These are phyloP conservation scores for Numenius phaeopus DNA, from an alignment of 2,797 vertebrate genomes.

Conservation along the genomic window DNA sequence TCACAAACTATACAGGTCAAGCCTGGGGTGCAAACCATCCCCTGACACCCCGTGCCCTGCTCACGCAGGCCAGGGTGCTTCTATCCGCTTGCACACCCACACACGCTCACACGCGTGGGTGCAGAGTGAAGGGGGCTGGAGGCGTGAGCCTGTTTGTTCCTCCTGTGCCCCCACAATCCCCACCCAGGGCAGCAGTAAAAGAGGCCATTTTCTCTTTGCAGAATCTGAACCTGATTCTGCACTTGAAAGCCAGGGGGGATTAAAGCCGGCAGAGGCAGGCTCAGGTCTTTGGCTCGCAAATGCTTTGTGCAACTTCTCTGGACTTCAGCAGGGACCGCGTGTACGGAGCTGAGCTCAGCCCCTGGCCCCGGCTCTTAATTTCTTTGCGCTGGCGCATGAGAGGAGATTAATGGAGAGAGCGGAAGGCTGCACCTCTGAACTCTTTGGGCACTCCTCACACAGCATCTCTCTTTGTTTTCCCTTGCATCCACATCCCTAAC, in stretches of 20 bases:
- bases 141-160: background rate
- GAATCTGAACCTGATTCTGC: background rate
- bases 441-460: background rate
- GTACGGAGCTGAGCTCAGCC: background rate
- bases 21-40: background rate
- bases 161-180: background rate
- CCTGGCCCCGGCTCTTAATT: background rate
- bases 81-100: rapidly evolving
- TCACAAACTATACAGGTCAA: background rate
- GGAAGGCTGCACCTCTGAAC: background rate
- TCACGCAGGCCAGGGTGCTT: background rate
- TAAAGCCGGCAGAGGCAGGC: background rate
- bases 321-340: background rate
- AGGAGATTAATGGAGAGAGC: background rate
- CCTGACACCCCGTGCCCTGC: rapidly evolving
- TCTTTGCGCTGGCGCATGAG: background rate
- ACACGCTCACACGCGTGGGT: rapidly evolving
- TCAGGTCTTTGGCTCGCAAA: background rate
- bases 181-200: background rate
- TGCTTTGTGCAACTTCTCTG: background rate
- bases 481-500: background rate
- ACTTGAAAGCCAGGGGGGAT: background rate
- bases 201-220: background rate
- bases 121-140: background rate
- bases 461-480: conserved; percentile 2